Base-by-base conservation (phyloP, 1,140 invertebrate genomes). In the Prorops nasuta region DNA sequence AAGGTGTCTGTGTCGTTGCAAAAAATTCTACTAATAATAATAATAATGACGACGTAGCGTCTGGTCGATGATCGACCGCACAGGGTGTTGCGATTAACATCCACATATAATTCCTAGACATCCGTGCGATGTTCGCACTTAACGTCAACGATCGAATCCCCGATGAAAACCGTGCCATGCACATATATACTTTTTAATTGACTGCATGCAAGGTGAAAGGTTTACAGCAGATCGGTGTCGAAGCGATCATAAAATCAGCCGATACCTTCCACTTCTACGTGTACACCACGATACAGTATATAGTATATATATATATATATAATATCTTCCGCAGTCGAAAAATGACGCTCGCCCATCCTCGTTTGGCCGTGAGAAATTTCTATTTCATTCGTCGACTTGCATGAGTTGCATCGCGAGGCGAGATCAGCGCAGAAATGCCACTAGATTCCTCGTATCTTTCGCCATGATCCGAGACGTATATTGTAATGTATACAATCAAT, bases 1-100 rank as follows among this genome's bases (percentile, higher is more conserved):
- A 41, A 43, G 43, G 21, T 15, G 43, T n/a, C n/a, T n/a, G n/a
- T 35, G 53, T 52, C 53, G 34, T 58, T 39, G 52, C 41, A 41
- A 36, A 44, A n/a, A 31, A 46, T 32, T 45, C n/a, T n/a, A n/a
- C n/a, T 51, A 43, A 54, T 60, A 48, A 55, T 60, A 58, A 58
- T 51, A 49, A 28, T 28, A 28, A 28, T 28, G 10, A 28, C 24
- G 10, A 10, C 24, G 24, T 28, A 10, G 4, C 24, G 10, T 10
- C 4, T 31, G 56, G 45, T 49, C 41, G 56, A 43, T 37, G 45
- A 58, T 48, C 36, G 36, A 44, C 28, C 44, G 28, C 32, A 28
- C 24, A 28, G 10, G 10, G 24, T 10, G 24, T 6, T 28, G 4
- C 4, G 10, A 28, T 6, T 28, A 6, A 28, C 10, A 4, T 4